Base-by-base conservation (phyloP, 2,888 invertebrate genomes). In the Bombyx huttoni region DNA sequence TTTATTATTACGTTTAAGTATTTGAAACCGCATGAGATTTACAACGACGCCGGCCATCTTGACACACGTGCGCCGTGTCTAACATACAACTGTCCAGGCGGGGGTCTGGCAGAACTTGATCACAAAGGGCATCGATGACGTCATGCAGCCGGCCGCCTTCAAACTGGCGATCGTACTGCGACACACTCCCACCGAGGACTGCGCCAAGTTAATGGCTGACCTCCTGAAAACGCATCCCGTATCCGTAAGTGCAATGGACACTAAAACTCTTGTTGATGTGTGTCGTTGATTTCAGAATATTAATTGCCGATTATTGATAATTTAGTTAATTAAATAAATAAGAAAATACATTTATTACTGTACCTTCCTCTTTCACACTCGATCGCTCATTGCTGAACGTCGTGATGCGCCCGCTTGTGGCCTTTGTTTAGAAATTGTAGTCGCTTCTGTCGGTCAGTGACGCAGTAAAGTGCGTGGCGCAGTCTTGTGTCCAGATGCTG, bases 141-240 rank as follows among this genome's bases (percentile, higher is more conserved):
- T 79, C 52, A 70, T 72, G 54, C 81, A 84, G 53, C 85, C 87
- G 1, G 84, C 83, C 0, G 86, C 84, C 1, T 88, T 87, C 64
- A 78, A 81, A 56, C 65, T 87, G 47, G 87, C 87, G 0, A 67
- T 88, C 40, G 82, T 87, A 3, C 59, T 88, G 58, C 65, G 88
- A 3, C 88, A 88, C 61, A 81, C 87, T 46, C 83, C 85, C 0
- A 64, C 81, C 0, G 80, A 85, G 47, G 64, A 80, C 14, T 64
- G 75, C 1, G 75, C 76, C 13, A 64, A 64, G 9, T 58, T 87
- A 47, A 62, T 88, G 13, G 63, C 78, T 0, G 82, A 86, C 6
- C 53, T 87, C 63, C 65, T 88, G 45, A 68, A 66, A 8, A 52
- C 66, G 46, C 85, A 86, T 56, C 82, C 85, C 24, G 80, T 86